Evolutionary conservation across 2,888 invertebrate species (phyloP), one percentile per base, ranked within the genome.

Genomic region (Microdon myrmicae): DNA sequence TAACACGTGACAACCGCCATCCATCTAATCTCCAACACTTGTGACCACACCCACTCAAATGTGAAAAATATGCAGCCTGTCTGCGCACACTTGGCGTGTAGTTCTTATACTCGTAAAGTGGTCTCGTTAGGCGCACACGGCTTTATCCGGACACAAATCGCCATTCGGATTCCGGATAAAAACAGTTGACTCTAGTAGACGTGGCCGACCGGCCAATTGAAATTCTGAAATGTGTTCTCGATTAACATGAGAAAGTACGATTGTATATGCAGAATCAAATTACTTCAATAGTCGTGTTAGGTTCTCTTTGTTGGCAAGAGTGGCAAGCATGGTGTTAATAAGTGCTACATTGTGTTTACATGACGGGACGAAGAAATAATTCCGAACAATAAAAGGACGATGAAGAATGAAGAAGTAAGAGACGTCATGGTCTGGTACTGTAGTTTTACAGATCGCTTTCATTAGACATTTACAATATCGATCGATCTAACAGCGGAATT

Each of bases 101-200:
- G n/a, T n/a, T n/a, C n/a, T n/a, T n/a, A n/a, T n/a, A n/a, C n/a
- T n/a, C n/a, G n/a, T n/a, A n/a, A n/a, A n/a, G n/a, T n/a, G n/a
- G n/a, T n/a, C n/a, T n/a, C n/a, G n/a, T n/a, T n/a, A n/a, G n/a
- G n/a, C 9, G 29, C 35, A 28, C 26, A 17, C 9, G 1, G 13
- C 4, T 20, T 3, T 22, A 13, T 22, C 12, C 25, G 20, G 14
- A 47, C 9, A 12, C 4, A 12, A n/a, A 6, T 16, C 26, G 20
- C 41, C 25, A 51, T n/a, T 47, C 54, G 48, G 37, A 38, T 38
- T 60, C 60, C 60, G 60, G 60, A 60, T 60, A 60, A 60, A n/a
- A 60, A 54, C 60, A 60, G 54, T 60, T 60, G 60, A 54, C 54
- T 60, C 28, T n/a, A n/a, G n/a, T n/a, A n/a, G n/a, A n/a, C n/a